These are phyloP conservation scores for Syritta pipiens DNA, from an alignment of 2,888 invertebrate species.

Conservation along the genomic window DNA sequence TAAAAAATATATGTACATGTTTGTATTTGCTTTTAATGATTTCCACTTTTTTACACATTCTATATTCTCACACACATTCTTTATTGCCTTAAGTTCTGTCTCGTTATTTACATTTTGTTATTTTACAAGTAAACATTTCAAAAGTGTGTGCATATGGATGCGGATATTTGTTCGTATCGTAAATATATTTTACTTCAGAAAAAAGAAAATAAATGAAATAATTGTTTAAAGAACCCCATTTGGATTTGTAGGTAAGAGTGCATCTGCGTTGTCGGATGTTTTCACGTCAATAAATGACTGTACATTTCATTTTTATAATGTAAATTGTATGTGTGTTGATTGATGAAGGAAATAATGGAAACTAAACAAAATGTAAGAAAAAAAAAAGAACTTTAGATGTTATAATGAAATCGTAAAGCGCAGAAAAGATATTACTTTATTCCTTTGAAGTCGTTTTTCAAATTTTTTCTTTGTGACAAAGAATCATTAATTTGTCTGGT, in stretches of 20 bases:
- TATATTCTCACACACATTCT: background rate
- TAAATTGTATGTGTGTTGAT: conserved; percentile 16
- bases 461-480: background rate
- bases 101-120: conserved; percentile 50
- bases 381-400: background rate
- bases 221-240: conserved; percentile 39
- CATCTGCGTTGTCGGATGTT: conserved; percentile 2
- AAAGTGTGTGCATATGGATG: conserved; percentile 42
- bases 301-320: conserved; percentile 20
- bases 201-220: conserved; percentile 50
- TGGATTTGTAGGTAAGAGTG: conserved; percentile 11
- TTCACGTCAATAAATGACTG: background rate
- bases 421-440: too few species aligned
- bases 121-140: conserved; percentile 54
- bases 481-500: background rate
- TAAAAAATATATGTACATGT: conserved; percentile 2
- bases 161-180: conserved; percentile 45
- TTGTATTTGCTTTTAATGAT: conserved; percentile 47
- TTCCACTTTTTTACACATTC: conserved; percentile 14
- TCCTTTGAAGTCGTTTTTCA: background rate
- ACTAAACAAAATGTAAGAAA: conserved; percentile 10
- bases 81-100: conserved; percentile 30
- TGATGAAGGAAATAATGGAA: conserved; percentile 5
- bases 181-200: conserved; percentile 47
- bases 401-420: background rate